phyloP scores from a whole-genome alignment of 2,113 vertebrate genomes.

The Marcusenius ussheri region DNA sequence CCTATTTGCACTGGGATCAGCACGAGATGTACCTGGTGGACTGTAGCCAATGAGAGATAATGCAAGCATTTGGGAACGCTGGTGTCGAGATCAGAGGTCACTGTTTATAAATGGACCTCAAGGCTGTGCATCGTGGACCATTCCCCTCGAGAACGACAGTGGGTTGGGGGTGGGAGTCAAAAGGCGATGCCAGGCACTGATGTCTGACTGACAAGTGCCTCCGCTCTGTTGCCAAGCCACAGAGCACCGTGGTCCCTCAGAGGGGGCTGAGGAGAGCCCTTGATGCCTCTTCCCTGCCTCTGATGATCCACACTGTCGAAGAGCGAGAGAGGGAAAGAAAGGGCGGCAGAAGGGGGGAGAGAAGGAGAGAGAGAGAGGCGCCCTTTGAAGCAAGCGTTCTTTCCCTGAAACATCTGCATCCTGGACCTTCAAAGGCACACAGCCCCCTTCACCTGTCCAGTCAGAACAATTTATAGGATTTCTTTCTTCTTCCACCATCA shows the following conservation, averaged over 20 bases:
- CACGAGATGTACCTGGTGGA: not conserved
- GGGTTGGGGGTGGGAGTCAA: not conserved
- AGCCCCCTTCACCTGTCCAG: slow-evolving; percentile 19
- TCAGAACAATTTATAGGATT: slow-evolving; percentile 33
- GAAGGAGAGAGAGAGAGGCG: not conserved
- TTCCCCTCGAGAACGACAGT: not conserved
- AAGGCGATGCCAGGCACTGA: not conserved
- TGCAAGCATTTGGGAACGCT: not conserved
- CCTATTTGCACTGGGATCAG: not conserved
- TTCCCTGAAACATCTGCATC: slow-evolving; percentile 18
- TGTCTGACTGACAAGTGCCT: slow-evolving; percentile 16
- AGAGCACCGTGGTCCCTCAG: not conserved
- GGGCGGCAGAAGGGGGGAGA: not conserved
- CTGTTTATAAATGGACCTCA: not conserved
- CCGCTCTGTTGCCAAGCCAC: not conserved
- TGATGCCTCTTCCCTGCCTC: not conserved
- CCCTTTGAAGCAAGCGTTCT: slow-evolving; percentile 22
- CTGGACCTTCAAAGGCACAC: slow-evolving; percentile 32
- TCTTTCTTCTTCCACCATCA: slow-evolving; percentile 25
- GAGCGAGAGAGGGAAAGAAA: slow-evolving; percentile 7
- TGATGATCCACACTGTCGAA: not conserved
- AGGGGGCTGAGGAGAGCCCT: slow-evolving; percentile 10
- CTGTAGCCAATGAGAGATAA: not conserved
- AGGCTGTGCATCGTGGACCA: not conserved
- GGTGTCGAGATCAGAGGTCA: not conserved